These are phyloP conservation scores for Corythoichthys haematopterus DNA, from an alignment of 2,113 vertebrate genomes.

Conservation along the genomic window DNA sequence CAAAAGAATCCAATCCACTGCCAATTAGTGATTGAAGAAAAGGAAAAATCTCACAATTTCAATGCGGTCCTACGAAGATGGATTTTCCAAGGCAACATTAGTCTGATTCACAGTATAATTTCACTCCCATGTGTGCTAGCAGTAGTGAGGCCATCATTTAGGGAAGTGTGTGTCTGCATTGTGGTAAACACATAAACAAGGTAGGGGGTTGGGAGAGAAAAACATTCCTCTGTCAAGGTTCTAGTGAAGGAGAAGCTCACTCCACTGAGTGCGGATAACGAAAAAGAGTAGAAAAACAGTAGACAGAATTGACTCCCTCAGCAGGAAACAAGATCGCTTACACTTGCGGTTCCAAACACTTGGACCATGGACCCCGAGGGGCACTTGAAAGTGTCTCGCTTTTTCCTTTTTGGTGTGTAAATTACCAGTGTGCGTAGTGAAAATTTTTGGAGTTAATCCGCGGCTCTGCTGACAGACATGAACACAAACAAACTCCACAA, in stretches of 20 bases:
- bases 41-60: slow-evolving; percentile 44
- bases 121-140: slow-evolving; percentile 56
- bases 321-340: slow-evolving; percentile 54
- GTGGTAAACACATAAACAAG: slow-evolving; percentile 64
- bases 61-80: slow-evolving; percentile 9
- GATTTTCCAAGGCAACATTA: slow-evolving; percentile 7
- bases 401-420: slow-evolving; percentile 5
- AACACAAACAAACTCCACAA: slow-evolving; percentile 1
- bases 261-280: slow-evolving; percentile 46
- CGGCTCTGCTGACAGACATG: slow-evolving; percentile 6
- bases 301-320: slow-evolving; percentile 41
- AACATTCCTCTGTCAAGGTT: slow-evolving; percentile 52
- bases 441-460: slow-evolving; percentile 1
- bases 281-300: slow-evolving; percentile 46
- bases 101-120: slow-evolving; percentile 45
- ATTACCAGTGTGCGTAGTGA: background rate
- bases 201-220: slow-evolving; percentile 28
- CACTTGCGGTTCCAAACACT: slow-evolving; percentile 34
- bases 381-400: slow-evolving; percentile 16
- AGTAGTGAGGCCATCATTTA: slow-evolving; percentile 58
- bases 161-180: slow-evolving; percentile 35
- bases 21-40: slow-evolving; percentile 42
- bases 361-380: slow-evolving; percentile 17
- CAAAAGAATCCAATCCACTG: slow-evolving; percentile 28
- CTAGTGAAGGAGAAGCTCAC: slow-evolving; percentile 47